These are phyloP conservation scores for Drosophila kepulauana DNA, from an alignment of 1,140 invertebrate species.

Conservation along the genomic window DNA sequence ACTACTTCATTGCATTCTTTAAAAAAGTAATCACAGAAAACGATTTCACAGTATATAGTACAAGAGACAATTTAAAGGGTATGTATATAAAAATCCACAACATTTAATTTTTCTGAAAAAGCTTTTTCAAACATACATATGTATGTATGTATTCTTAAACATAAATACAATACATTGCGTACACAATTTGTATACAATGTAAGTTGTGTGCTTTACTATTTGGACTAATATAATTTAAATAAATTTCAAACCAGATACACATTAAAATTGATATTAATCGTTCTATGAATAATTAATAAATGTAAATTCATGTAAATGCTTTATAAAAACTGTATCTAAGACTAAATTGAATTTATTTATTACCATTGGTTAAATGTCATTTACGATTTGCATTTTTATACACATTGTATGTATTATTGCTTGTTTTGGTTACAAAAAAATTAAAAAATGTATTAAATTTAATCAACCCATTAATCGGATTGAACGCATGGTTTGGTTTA, in stretches of 20 bases:
- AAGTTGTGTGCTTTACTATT: neutral
- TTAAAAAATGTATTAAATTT: constrained; percentile 71
- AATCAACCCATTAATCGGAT: constrained; percentile 79
- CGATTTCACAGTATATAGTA: neutral
- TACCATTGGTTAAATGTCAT: constrained; percentile 41
- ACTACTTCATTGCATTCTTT: too few species aligned
- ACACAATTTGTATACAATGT: neutral
- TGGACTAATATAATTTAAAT: neutral
- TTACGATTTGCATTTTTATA: constrained; percentile 33
- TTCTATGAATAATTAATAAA: neutral
- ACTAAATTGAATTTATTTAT: constrained; percentile 43
- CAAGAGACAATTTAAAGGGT: constrained; percentile 14
- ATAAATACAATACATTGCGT: constrained; percentile 8
- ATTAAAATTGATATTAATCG: neutral
- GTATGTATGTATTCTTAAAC: neutral
- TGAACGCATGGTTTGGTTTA: constrained; percentile 44
- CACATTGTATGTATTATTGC: constrained; percentile 21
- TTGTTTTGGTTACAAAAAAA: constrained; percentile 46
- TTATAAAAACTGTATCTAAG: too few species aligned
- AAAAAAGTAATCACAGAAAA: too few species aligned
- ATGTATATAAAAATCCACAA: constrained; percentile 15
- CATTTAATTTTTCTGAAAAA: constrained; percentile 47
- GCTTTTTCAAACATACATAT: constrained; percentile 34
- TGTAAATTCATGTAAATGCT: neutral
- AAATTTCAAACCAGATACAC: neutral